Evolutionary conservation across 2,113 vertebrate species (phyloP).

Genomic region (Gallinago paraguaiae): DNA sequence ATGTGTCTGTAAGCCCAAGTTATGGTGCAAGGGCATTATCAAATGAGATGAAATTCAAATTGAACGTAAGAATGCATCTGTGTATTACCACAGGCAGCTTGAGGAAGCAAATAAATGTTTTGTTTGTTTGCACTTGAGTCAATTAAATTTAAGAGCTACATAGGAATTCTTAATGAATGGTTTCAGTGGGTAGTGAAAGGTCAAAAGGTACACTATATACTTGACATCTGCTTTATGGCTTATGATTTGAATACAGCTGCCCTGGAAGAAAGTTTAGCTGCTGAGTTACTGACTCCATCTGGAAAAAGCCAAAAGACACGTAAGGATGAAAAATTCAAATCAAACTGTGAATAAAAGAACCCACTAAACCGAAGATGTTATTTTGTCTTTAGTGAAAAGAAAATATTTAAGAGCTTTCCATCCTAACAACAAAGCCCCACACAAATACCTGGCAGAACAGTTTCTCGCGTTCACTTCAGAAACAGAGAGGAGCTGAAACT

Average conservation of each 20-base stretch:
- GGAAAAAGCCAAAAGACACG: background rate
- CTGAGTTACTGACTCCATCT: background rate
- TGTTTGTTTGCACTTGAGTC: background rate
- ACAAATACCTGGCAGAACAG: background rate
- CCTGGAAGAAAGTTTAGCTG: background rate
- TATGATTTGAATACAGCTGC: slow-evolving; percentile 47
- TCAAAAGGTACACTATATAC: background rate
- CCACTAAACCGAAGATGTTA: background rate
- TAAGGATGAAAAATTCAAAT: slow-evolving; percentile 10
- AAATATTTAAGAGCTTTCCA: background rate
- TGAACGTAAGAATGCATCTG: background rate
- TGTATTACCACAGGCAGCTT: background rate
- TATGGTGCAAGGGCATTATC: background rate
- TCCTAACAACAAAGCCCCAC: background rate
- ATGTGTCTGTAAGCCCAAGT: background rate
- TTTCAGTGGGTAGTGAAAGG: slow-evolving; percentile 18
- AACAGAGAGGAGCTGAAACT: background rate
- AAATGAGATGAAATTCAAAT: background rate
- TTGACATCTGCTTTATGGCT: slow-evolving; percentile 5
- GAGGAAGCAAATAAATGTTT: background rate
- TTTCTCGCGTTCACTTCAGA: background rate
- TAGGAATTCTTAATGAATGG: background rate
- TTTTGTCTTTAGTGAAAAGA: background rate
- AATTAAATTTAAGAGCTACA: background rate
- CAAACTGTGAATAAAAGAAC: slow-evolving; percentile 23